Percentiles rank a stretch among this genome's conserved stretches.
Conservation (phyloP, 1,140 invertebrate species). For the Varroa destructor region DNA sequence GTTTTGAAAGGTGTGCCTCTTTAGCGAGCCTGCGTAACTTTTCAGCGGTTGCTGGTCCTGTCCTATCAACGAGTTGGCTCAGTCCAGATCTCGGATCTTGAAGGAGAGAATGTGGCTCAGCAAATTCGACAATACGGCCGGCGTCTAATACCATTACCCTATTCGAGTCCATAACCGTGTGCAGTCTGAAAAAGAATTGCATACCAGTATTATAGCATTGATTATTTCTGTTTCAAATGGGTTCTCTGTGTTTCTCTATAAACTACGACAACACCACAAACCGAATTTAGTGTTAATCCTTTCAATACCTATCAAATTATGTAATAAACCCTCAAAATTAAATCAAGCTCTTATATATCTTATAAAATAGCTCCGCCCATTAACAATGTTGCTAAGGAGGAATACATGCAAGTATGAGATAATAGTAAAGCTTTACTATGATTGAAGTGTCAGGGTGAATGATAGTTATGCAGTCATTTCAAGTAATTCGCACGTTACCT, state of each 20-base stretch:
- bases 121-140: conserved; percentile 48
- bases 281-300: too few species aligned
- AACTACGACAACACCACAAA: too few species aligned
- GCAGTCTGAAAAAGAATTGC: conserved; percentile 28
- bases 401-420: too few species aligned
- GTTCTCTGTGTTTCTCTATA: not conserved
- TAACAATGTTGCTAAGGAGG: too few species aligned
- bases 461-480: too few species aligned
- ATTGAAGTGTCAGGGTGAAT: too few species aligned
- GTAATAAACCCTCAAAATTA: too few species aligned
- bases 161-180: conserved; percentile 37
- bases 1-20: not conserved
- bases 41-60: not conserved
- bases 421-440: too few species aligned
- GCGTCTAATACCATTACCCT: conserved; percentile 36
- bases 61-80: conserved; percentile 14
- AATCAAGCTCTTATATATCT: too few species aligned
- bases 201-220: not conserved
- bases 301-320: too few species aligned
- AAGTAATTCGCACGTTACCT: too few species aligned
- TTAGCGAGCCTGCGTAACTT: not conserved
- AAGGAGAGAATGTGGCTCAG: conserved; percentile 52
- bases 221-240: not conserved
- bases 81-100: conserved; percentile 38
- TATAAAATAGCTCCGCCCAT: too few species aligned